Conservation (phyloP, 1,140 invertebrate species). For the Whitmania pigra region DNA sequence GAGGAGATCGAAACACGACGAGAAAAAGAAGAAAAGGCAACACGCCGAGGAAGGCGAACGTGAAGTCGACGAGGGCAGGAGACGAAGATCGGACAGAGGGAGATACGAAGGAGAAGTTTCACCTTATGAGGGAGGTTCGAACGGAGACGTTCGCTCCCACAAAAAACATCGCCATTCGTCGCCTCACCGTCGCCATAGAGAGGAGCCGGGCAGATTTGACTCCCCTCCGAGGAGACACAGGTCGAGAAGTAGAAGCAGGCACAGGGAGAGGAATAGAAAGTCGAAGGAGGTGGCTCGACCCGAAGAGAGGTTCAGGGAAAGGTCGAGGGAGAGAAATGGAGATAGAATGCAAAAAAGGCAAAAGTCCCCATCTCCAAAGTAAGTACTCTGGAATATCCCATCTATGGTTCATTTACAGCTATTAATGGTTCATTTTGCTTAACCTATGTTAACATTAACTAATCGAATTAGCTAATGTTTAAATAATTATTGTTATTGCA, state of each 20-base stretch:
- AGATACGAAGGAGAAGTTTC: not conserved
- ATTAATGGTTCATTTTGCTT: not conserved
- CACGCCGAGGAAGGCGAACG: not conserved
- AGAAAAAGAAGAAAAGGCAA: not conserved
- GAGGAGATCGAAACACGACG: not conserved
- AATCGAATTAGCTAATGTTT: no score
- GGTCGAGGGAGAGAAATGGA: conserved; percentile 8
- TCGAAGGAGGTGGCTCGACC: not conserved
- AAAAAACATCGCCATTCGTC: not conserved
- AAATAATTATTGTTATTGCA: not conserved
- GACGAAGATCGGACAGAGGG: not conserved
- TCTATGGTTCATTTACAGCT: not conserved
- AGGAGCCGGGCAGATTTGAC: not conserved
- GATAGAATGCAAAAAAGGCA: not conserved
- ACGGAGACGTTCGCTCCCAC: not conserved
- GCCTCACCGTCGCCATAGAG: not conserved
- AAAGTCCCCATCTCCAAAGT: conserved; percentile 1
- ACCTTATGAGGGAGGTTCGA: not conserved
- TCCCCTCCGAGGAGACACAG: not conserved
- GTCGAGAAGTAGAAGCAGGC: not conserved
- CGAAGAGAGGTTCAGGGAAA: not conserved
- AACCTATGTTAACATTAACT: no score
- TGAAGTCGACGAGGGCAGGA: not conserved
- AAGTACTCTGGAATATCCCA: not conserved
- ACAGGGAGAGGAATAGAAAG: not conserved